Base-by-base conservation (phyloP, 64 coral and sea anemone genomes). In the Actinia equina region DNA sequence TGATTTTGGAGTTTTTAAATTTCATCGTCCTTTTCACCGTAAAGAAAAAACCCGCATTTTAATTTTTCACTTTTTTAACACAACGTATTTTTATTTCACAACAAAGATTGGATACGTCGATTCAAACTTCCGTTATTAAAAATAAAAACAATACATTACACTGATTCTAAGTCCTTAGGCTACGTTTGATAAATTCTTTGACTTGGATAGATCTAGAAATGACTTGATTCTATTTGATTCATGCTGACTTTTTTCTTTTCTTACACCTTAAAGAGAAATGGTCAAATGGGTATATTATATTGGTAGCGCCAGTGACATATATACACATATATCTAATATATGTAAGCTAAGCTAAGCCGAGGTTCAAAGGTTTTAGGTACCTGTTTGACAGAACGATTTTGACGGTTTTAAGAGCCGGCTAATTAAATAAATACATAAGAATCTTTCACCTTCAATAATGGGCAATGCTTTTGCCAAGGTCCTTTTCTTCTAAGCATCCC, bases 361-460 rank as follows among this genome's bases (percentile, higher is more conserved):
- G 55, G 55, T 57, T 57, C 55, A 57, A 49, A 41, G 23, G 2
- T 6, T 74, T 26, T 42, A 30, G 10, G 26, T 74, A 74, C 25
- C 69, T 74, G 25, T 8, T 74, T 74, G 62, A 30, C 12, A 9
- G 55, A 74, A 14, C 25, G 69, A 74, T 25, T 26, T 74, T 74
- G 69, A 41, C 13, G 69, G 12, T 14, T 41, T 15, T 30, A 14
- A 74, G 69, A 74, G 7, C 25, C 23, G 25, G 62, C 62, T 65
- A 26, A 74, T 74, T 30, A 41, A 74, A 74, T 74, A 74, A 30
- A 74, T 74, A 74, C 69, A 41, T 30, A 74, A 74, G 26, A 74
- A 74, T 15, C 22, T 74, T 74, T 74, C n/a, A 1, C n/a, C 6
- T 9, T 27, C 7, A 18, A 13, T 15, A 74, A 74, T 74, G 25